Percentiles rank a stretch among this genome's conserved stretches.
Evolutionary conservation across 2,797 vertebrate genomes (phyloP).

Genomic region (Coreius guichenoti): DNA sequence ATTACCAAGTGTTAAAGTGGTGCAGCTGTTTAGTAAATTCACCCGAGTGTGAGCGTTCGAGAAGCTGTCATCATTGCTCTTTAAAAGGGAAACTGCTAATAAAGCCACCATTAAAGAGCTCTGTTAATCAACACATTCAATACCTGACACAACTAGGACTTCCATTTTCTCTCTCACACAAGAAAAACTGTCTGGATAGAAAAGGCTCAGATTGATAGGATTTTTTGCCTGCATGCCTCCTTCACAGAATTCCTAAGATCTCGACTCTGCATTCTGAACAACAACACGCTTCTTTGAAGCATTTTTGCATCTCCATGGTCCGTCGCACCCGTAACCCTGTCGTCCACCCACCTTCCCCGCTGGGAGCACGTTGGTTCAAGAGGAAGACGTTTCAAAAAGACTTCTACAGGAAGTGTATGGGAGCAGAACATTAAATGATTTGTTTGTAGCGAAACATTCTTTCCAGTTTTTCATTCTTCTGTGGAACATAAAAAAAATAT

Average conservation of each 20-base stretch:
- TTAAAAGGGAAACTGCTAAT: too few species aligned
- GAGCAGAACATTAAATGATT: constrained; percentile 37
- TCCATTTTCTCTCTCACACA: background rate
- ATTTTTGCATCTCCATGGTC: constrained; percentile 11
- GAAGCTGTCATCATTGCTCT: background rate
- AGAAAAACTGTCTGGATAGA: background rate
- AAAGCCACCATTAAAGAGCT: background rate
- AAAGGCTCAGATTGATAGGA: background rate
- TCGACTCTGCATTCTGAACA: constrained; percentile 7
- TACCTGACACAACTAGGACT: background rate
- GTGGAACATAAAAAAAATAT: background rate
- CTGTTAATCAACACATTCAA: background rate
- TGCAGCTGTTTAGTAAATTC: background rate
- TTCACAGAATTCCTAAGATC: constrained; percentile 11
- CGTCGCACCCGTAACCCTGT: background rate
- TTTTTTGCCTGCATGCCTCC: background rate
- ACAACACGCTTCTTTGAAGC: background rate
- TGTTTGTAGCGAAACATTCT: background rate
- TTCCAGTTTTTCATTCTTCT: background rate
- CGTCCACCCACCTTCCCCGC: background rate
- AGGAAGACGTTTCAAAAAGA: constrained; percentile 5
- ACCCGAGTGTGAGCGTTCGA: background rate
- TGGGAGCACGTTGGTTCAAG: constrained; percentile 9
- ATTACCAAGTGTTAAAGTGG: background rate
- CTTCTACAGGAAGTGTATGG: constrained; percentile 11